phyloP scores from a whole-genome alignment of 2,888 invertebrate species.

The Caenorhabditis sp. region DNA sequence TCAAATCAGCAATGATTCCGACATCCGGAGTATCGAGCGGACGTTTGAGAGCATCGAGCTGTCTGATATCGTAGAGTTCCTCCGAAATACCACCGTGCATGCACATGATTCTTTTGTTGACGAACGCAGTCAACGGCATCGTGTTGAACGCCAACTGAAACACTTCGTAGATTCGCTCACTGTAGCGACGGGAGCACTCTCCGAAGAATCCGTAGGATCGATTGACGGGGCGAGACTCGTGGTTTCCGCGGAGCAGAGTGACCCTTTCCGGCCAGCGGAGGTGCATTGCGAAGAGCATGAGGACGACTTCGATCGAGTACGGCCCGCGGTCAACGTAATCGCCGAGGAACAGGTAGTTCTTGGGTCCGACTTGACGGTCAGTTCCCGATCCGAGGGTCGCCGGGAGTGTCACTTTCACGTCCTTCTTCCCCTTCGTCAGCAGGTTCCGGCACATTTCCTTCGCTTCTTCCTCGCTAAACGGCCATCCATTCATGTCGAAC shows the following conservation, averaged over 20 bases:
- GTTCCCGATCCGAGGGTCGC: conserved; percentile 19
- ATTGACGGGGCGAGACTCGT: conserved; percentile 90
- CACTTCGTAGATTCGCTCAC: conserved; percentile 84
- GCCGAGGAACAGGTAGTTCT: conserved; percentile 81
- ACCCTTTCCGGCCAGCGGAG: conserved; percentile 87
- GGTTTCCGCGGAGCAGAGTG: conserved; percentile 94
- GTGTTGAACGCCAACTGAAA: conserved; percentile 86
- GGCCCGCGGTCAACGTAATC: conserved; percentile 97
- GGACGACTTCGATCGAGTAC: conserved; percentile 83
- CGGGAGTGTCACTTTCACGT: conserved; percentile 13
- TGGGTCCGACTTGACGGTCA: conserved; percentile 76
- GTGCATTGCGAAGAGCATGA: conserved; percentile 86
- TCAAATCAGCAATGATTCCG: conserved; percentile 81
- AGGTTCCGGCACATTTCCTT: conserved; percentile 52
- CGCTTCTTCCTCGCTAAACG: conserved; percentile 53
- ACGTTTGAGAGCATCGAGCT: conserved; percentile 82
- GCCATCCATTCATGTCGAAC: conserved; percentile 71
- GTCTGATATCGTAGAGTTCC: conserved; percentile 66
- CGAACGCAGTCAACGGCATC: conserved; percentile 96
- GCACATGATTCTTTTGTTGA: conserved; percentile 87
- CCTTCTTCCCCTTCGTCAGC: conserved; percentile 12
- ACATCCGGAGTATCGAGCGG: conserved; percentile 83
- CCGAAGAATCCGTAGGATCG: conserved; percentile 74
- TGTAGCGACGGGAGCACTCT: conserved; percentile 88
- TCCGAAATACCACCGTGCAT: conserved; percentile 85